phyloP scores from a whole-genome alignment of 2,888 invertebrate species.

The Lobophora halterata region DNA sequence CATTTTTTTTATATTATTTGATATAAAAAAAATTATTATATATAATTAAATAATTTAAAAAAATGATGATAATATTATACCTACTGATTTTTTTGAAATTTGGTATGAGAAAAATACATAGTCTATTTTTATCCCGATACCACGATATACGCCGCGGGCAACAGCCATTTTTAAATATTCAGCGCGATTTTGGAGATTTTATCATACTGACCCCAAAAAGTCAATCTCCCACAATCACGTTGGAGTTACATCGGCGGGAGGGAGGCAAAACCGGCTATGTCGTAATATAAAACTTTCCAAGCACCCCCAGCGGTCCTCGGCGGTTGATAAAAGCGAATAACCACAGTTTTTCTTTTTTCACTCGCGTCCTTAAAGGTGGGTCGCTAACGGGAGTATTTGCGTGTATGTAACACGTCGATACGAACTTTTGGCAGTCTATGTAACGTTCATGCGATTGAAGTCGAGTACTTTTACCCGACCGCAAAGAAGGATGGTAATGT shows the following conservation, averaged over 20 bases:
- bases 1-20: too few relatives aligned
- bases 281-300: constrained; percentile 41
- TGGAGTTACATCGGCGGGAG: constrained; percentile 22
- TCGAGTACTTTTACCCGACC: constrained; percentile 3
- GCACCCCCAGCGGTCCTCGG: constrained; percentile 31
- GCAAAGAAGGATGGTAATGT: too few relatives aligned
- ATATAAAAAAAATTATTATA: too few relatives aligned
- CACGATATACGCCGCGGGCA: too few relatives aligned
- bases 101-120: too few relatives aligned
- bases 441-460: background rate
- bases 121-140: too few relatives aligned
- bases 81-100: too few relatives aligned
- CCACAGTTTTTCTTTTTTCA: constrained; percentile 22
- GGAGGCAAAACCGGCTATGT: constrained; percentile 31
- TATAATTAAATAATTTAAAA: too few relatives aligned
- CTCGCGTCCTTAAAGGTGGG: constrained; percentile 25
- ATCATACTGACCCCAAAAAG: constrained; percentile 19
- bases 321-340: constrained; percentile 32
- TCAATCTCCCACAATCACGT: constrained; percentile 19
- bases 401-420: constrained; percentile 18
- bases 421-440: constrained; percentile 10
- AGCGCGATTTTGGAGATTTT: too few relatives aligned
- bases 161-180: too few relatives aligned
- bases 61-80: too few relatives aligned
- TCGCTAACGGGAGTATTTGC: constrained; percentile 21